A percentile compares a stretch with the other conserved stretches of the same genome.
Evolutionary conservation across 2,797 vertebrate genomes (phyloP).

Genomic region (Pempheris klunzingeri): DNA sequence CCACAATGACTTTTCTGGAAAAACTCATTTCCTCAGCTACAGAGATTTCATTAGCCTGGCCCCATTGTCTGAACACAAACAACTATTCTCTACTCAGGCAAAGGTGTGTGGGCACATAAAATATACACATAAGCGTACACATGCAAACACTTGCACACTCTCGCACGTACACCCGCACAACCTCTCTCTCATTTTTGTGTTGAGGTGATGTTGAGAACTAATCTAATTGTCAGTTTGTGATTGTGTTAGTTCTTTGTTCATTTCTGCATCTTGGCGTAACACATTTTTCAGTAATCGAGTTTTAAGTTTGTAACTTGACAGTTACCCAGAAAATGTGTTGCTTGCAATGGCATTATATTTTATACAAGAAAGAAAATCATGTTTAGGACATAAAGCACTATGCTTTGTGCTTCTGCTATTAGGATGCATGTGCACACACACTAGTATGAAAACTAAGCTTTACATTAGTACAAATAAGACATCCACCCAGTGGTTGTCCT

Average conservation of each 20-base stretch:
- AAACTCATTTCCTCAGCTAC: conserved; percentile 78
- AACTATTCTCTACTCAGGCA: conserved; percentile 60
- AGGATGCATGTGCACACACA: background rate
- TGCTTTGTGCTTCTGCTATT: conserved; percentile 4
- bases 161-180: conserved; percentile 1
- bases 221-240: conserved; percentile 68
- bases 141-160: conserved; percentile 43
- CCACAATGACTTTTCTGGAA: conserved; percentile 77
- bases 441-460: background rate
- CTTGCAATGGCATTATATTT: conserved; percentile 14
- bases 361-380: background rate
- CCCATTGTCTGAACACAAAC: conserved; percentile 78
- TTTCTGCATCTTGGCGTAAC: conserved; percentile 41
- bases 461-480: background rate
- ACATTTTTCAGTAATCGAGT: conserved; percentile 47
- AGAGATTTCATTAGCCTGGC: conserved; percentile 77
- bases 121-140: conserved; percentile 47
- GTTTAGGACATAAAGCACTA: background rate
- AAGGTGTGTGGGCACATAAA: conserved; percentile 57
- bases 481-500: background rate
- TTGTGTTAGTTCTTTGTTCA: conserved; percentile 58
- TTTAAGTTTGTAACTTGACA: conserved; percentile 47
- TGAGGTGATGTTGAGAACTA: conserved; percentile 49
- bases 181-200: conserved; percentile 30
- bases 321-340: conserved; percentile 23